Evolutionary conservation across 2,888 invertebrate species (phyloP), one percentile per base, ranked within the genome.

Genomic region (Pollenia labialis): DNA sequence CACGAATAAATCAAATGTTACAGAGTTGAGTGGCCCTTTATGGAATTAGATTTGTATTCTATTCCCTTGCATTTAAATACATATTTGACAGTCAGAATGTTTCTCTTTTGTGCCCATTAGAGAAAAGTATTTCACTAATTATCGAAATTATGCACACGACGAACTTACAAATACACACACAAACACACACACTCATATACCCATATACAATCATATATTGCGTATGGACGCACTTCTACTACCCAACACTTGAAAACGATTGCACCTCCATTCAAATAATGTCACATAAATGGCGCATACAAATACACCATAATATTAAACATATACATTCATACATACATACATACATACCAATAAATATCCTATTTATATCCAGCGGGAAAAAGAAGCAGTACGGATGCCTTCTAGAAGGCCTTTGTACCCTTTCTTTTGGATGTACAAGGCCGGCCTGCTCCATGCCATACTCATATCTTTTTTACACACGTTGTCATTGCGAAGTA

Each of bases 81-180:
- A 84, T 87, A 84, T 87, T 87, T 84, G 84, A 84, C 87, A 84
- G 84, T 81, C 77, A 84, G 87, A 77, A 87, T 87, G 87, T 84
- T 79, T 87, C 84, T 81, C 87, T 84, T 81, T 87, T 87, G 84
- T 87, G 87, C 60, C 81, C 87, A 87, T 87, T 87, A 87, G 87
- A 87, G 87, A 74, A 87, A 87, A 87, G 87, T 87, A 87, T 87
- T 87, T 87, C 84, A 87, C 87, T 87, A 87, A 87, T 87, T 87
- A 87, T 87, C 87, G 84, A 87, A 87, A 87, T 87, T 87, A 87
- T 87, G 87, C 87, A 87, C 87, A 87, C 84, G 84, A 81, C 50
- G 56, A 54, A 68, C 23, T 50, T 40, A 66, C 14, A 42, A 16
- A 48, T 23, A 42, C 44, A 44, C 42, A 42, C 44, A 44, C 12